Evolutionary conservation across 2,797 vertebrate genomes (phyloP), one percentile per base, ranked within the genome.

Genomic region (Orientallactaga sibirica): DNA sequence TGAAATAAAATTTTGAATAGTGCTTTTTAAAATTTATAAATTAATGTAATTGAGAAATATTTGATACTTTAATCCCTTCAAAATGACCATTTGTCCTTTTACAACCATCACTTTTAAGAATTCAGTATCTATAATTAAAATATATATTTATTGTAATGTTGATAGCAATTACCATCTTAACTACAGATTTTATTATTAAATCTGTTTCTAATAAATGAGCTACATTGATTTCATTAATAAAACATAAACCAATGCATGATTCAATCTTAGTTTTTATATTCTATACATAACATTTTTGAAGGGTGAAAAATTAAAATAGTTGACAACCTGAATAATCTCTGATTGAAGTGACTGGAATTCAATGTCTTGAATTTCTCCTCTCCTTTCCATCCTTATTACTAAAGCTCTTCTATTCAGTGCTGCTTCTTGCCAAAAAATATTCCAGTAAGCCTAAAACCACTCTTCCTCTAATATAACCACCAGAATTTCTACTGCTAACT

Each of bases 171-270:
- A 37, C 73, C 27, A 68, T 68, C 27, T 43, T 87, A 85, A 77
- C 15, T 14, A 43, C 16, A 82, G 11, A 85, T 77, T 90, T 90
- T 77, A 68, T 77, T 84, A 73, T 22, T 55, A 62, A 95, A 64
- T 81, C 14, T 86, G 2, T 43, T 27, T 64, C 55, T 88, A 55
- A 77, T 75, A 81, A 76, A 85, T 85, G 29, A 80, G 52, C 37
- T 88, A 76, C 10, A 52, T n/a, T 64, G n/a, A 77, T 86, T 88
- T 86, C 9, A 58, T 27, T 90, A 82, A 87, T 27, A 52, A n/a
- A 87, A 11, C 29, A 29, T 70, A 73, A 86, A 8, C 71, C 78
- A 91, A 80, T 93, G 19, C 11, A 71, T 37, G 20, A 4, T 52
- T 83, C 18, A 83, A 83, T 1, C 79, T 85, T 48, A 86, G 15